Evolutionary conservation across 2,797 vertebrate species (phyloP), one percentile per base, ranked within the genome.

Genomic region (Chaunax sp.): DNA sequence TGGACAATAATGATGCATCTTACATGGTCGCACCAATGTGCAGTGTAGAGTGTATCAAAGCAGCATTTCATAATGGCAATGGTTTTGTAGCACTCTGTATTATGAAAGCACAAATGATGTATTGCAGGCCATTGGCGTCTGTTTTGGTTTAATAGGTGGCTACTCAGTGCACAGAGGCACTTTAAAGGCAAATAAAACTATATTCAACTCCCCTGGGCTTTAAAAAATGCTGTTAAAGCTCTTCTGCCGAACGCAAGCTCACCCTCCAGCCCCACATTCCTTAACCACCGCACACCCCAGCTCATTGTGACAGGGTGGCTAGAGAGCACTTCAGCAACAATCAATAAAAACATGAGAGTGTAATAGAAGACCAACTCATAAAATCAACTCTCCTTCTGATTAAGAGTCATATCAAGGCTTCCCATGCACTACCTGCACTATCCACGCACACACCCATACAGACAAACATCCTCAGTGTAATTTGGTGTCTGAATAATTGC

Each of bases 161-260:
- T 71, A 11, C 46, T 65, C 45, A 51, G 35, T 57, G 75, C 55
- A 12, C 41, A 55, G 25, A 25, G 30, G 16, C 56, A 56, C 71
- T 76, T 83, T 83, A 72, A 82, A 85, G 83, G 66, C 71, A 87
- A 76, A 87, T 87, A 66, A 83, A 80, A 80, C 56, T 47, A 79
- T 72, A 77, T 56, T 63, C 23, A 45, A n/a, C 71, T 82, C 78
- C 70, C 69, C 2, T 41, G 54, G 75, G 83, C 64, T 82, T 83
- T 85, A 69, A 30, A 79, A 85, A 61, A 60, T 43, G 47, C 61
- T 64, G 52, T 84, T 77, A 81, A 88, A 86, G 83, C 83, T 89
- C 73, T 75, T 86, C 19, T 52, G 43, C 19, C 50, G 75, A 72
- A 89, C 80, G 58, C 44, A 61, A 70, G 67, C 18, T 2, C 68